Base-by-base conservation (phyloP, 2,888 invertebrate genomes). In the Temnothorax ravouxi region DNA sequence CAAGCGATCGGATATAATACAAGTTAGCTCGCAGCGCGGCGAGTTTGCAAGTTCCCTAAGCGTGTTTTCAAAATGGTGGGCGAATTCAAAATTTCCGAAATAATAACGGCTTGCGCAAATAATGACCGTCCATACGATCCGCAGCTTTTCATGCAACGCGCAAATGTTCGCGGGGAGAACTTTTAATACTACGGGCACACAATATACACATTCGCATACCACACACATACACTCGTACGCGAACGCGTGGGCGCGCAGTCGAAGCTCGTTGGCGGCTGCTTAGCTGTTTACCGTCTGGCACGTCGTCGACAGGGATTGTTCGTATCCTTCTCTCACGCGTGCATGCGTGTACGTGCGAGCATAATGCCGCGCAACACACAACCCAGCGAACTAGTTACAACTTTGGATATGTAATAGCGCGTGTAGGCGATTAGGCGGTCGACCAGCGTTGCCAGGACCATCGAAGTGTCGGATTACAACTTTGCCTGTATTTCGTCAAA, bases 391-490 rank as follows among this genome's bases (percentile, higher is more conserved):
- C 91, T 92, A 91, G 91, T 91, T 92, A 90, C 91, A 91, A 92
- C 88, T 92, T 92, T 91, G 90, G 89, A 91, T 92, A 91, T 91
- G 90, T 91, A 91, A 91, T 91, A 90, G 90, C 89, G 88, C 89
- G 88, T 89, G 90, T 88, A 88, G 88, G 72, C 92, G 90, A 91
- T 92, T 90, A 91, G 91, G 89, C 86, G 90, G 87, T 90, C 89
- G 89, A 89, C 88, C 87, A 84, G 83, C 83, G 76, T 75, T 87
- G 85, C 87, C 87, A 88, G 87, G 81, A 86, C 83, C 85, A 88
- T 88, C 86, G 86, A 85, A 87, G 86, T 84, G 86, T 86, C 77
- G 82, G 83, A 86, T 88, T 85, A 90, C 86, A 88, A 86, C 69
- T 87, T 87, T 61, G 83, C 44, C 59, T 67, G 72, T 56, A 72